phyloP scores from a whole-genome alignment of 2,888 invertebrate species.

The Sepiola atlantica region DNA sequence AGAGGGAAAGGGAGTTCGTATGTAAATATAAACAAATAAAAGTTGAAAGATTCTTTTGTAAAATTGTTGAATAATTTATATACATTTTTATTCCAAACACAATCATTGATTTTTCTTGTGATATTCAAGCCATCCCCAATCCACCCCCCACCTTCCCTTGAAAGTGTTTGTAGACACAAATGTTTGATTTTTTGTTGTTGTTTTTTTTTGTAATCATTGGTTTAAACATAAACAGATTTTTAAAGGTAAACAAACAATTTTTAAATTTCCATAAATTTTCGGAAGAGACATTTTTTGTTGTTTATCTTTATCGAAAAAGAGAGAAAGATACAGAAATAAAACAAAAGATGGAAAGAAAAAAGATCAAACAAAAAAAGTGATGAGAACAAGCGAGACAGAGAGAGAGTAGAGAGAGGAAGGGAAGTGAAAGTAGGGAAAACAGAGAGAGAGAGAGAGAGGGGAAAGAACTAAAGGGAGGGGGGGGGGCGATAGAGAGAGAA shows the following conservation, averaged over 20 bases:
- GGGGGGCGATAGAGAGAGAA: no score
- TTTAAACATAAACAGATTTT: neutral
- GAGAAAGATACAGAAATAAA: neutral
- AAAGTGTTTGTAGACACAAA: no score
- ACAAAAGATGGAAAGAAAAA: neutral
- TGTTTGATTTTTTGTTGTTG: no score
- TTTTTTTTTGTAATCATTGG: neutral
- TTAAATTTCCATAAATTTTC: neutral
- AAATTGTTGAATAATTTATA: conserved; percentile 32
- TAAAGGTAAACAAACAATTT: conserved; percentile 2
- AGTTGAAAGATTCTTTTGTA: neutral
- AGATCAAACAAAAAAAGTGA: no score
- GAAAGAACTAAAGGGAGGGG: neutral
- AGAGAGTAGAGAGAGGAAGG: no score
- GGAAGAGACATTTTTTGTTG: neutral
- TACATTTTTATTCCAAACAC: neutral
- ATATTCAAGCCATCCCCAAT: neutral
- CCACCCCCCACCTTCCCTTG: no score
- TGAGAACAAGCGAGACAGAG: no score
- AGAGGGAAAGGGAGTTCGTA: neutral
- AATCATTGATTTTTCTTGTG: conserved; percentile 15
- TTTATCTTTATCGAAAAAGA: neutral
- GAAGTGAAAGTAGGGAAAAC: no score
- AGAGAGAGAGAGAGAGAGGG: no score
- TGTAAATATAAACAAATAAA: neutral